A percentile compares a stretch with the other conserved stretches of the same genome.
Evolutionary conservation across 2,113 vertebrate genomes (phyloP).

Genomic region (Phyllostomus discolor): DNA sequence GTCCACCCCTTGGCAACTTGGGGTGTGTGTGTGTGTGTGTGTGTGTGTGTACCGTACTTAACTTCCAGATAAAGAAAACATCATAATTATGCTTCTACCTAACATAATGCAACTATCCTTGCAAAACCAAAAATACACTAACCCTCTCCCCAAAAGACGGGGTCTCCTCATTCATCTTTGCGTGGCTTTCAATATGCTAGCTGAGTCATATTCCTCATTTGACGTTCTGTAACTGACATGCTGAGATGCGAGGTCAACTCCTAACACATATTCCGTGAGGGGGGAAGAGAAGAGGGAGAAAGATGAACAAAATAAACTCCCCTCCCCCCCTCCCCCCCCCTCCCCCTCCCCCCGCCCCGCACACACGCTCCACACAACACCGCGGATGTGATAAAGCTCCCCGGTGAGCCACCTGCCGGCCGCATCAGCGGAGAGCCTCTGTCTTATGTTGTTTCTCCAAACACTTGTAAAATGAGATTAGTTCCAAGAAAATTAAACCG

Average conservation of each 20-base stretch:
- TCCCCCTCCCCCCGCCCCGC: too few relatives aligned
- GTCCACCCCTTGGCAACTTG: neutral
- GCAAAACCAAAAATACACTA: neutral
- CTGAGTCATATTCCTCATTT: neutral
- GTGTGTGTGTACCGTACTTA: neutral
- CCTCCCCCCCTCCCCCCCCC: too few relatives aligned
- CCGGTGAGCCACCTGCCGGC: neutral
- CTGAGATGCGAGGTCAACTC: neutral
- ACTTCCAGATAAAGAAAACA: neutral
- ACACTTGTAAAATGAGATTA: slow-evolving; percentile 3
- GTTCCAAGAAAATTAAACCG: slow-evolving; percentile 26
- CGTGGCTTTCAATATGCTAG: neutral
- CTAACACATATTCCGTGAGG: neutral
- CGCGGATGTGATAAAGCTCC: neutral
- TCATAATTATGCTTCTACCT: too few relatives aligned
- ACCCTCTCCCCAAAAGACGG: neutral
- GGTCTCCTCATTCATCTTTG: neutral
- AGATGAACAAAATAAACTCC: neutral
- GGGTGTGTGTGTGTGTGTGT: too few relatives aligned
- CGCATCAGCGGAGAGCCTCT: neutral
- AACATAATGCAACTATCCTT: too few relatives aligned
- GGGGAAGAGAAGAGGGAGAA: neutral
- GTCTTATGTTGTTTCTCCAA: neutral
- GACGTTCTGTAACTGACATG: neutral
- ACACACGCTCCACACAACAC: neutral